These are phyloP conservation scores for Cirrhinus mrigala DNA, from an alignment of 2,797 vertebrate genomes.

Conservation along the genomic window DNA sequence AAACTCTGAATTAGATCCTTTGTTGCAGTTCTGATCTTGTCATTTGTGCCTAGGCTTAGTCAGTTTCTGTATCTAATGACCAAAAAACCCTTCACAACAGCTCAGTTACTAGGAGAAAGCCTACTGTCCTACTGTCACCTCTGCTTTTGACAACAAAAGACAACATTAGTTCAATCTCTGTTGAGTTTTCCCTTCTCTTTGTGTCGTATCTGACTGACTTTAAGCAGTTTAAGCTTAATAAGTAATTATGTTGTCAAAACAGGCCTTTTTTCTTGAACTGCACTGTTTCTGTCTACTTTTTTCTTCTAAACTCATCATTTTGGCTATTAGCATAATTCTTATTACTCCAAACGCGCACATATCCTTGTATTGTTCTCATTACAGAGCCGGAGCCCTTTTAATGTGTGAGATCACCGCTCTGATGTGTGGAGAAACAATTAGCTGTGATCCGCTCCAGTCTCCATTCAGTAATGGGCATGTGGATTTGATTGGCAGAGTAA, in stretches of 20 bases:
- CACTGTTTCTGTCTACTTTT: slow-evolving; percentile 38
- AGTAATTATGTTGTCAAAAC: slow-evolving; percentile 79
- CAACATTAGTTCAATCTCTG: slow-evolving; percentile 40
- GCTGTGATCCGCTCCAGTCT: slow-evolving; percentile 4
- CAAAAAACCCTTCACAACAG: neutral
- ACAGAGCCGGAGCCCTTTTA: slow-evolving; percentile 35
- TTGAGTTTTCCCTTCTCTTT: slow-evolving; percentile 27
- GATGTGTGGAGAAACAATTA: slow-evolving; percentile 63
- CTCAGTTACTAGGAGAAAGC: neutral
- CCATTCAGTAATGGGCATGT: slow-evolving; percentile 23
- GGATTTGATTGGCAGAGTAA: slow-evolving; percentile 37
- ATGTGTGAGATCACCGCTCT: slow-evolving; percentile 45
- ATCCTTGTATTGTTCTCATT: slow-evolving; percentile 64
- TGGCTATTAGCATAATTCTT: slow-evolving; percentile 73
- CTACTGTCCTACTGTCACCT: slow-evolving; percentile 21
- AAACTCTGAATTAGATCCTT: slow-evolving; percentile 2
- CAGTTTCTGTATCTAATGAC: slow-evolving; percentile 2
- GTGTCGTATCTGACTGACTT: slow-evolving; percentile 71
- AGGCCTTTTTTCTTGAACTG: slow-evolving; percentile 70
- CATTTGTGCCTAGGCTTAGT: neutral
- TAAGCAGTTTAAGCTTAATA: slow-evolving; percentile 71
- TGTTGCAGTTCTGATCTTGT: slow-evolving; percentile 23
- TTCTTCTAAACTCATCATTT: slow-evolving; percentile 58
- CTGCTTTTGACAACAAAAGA: slow-evolving; percentile 57
- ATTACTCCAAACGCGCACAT: slow-evolving; percentile 68